Base-by-base conservation (phyloP, 2,888 invertebrate species). In the Lobophora halterata region DNA sequence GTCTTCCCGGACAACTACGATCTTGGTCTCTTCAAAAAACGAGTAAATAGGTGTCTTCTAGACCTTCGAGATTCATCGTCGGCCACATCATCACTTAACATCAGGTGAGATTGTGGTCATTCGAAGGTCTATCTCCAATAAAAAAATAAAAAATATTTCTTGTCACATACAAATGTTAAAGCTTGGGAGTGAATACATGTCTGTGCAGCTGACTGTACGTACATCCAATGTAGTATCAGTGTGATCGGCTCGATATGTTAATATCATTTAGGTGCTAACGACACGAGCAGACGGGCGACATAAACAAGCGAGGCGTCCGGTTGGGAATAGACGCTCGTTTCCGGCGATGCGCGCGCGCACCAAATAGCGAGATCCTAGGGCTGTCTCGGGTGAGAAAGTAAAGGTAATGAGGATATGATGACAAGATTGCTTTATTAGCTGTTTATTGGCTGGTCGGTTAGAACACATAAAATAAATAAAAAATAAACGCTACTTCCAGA, bases 251-350 rank as follows among this genome's bases (percentile, higher is more conserved):
- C 50, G 65, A 75, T 78, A 75, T 76, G 75, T 69, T 71, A 76
- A 73, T 71, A 67, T 61, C 61, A 59, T 68, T 65, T 65, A 75
- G 77, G 79, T 75, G 81, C 71, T 77, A 81, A 79, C 78, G 79
- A 79, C 79, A 60, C 59, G 55, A 55, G 58, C 59, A 71, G 72
- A 74, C 79, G 68, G 74, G 69, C 76, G 77, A 79, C 79, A 75
- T 79, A 79, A 79, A 80, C 78, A 77, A 65, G 71, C 71, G 62
- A 55, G 63, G 67, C 79, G 75, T 86, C 86, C 85, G 82, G 85
- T 79, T 74, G 61, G 80, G 77, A 81, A 86, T 85, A 85, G 86
- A 83, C 79, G 71, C 61, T 64, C 64, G 72, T 71, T 81, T 83
- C 81, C 82, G 79, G 78, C 65, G 66, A 61, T 50, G 60, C 60